Conservation (phyloP, 2,113 vertebrate genomes). For the Aphyosemion australe region DNA sequence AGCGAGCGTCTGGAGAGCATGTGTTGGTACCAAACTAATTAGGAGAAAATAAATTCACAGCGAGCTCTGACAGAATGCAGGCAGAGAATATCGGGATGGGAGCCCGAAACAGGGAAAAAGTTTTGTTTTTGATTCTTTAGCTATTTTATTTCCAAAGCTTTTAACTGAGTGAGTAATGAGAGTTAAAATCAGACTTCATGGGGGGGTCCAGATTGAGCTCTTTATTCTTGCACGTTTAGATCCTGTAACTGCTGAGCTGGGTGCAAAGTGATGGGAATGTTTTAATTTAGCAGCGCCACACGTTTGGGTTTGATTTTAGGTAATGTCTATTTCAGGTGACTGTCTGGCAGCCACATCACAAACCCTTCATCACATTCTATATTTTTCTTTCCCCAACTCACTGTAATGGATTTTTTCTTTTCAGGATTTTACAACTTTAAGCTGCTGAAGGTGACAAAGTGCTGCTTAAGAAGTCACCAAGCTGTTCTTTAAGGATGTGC, state of each 20-base stretch:
- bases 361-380: conserved; percentile 52
- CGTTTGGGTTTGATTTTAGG: conserved; percentile 57
- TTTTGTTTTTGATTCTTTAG: conserved; percentile 12
- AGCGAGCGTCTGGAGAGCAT: conserved; percentile 59
- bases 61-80: conserved; percentile 49
- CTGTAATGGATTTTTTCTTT: conserved; percentile 18
- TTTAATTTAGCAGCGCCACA: conserved; percentile 43
- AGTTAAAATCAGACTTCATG: conserved; percentile 11
- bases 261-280: conserved; percentile 26
- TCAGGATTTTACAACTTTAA: conserved; percentile 52
- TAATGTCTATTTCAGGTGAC: conserved; percentile 77
- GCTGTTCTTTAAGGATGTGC: conserved; percentile 11
- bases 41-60: conserved; percentile 67
- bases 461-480: conserved; percentile 29
- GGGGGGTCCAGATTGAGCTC: conserved; percentile 21
- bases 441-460: conserved; percentile 48
- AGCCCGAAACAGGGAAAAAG: conserved; percentile 21
- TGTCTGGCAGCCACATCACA: conserved; percentile 68
- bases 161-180: conserved; percentile 35
- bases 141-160: conserved; percentile 41
- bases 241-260: conserved; percentile 38
- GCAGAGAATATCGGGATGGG: conserved; percentile 17
- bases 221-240: conserved; percentile 53
- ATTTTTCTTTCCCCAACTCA: conserved; percentile 27
- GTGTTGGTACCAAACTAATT: conserved; percentile 68